phyloP scores from a whole-genome alignment of 92 coral and sea anemone genomes.

The Zoanthus sansibaricus region DNA sequence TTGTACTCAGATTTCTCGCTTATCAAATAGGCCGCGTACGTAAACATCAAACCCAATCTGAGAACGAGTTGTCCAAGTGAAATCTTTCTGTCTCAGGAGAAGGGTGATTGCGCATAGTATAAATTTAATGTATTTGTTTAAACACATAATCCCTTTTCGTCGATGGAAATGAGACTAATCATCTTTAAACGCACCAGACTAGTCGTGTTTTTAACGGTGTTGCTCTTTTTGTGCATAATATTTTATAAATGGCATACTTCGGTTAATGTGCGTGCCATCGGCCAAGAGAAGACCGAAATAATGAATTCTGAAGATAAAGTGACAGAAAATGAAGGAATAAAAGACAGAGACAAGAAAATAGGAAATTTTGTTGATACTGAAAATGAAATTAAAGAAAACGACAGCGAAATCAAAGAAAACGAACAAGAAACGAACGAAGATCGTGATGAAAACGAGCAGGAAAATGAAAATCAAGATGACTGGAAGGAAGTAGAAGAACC shows the following conservation, averaged over 20 bases:
- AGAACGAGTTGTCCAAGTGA: no score
- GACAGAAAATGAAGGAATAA: background rate
- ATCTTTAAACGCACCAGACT: constrained; percentile 32
- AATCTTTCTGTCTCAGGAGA: no score
- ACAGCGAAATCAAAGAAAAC: background rate
- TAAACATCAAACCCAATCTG: no score
- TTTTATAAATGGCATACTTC: constrained; percentile 14
- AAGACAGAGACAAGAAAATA: background rate
- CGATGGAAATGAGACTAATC: constrained; percentile 16
- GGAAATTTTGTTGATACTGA: background rate
- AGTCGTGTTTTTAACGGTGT: background rate
- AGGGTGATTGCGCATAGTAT: no score
- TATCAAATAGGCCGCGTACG: no score
- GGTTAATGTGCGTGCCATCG: background rate
- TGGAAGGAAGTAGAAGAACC: background rate
- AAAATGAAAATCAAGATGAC: background rate
- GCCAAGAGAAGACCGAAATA: background rate
- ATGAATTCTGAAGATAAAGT: background rate
- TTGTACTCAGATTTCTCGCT: no score
- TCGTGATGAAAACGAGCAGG: background rate
- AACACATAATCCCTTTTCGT: background rate
- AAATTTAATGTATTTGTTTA: no score
- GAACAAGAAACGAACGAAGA: background rate
- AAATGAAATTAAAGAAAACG: constrained; percentile 8
- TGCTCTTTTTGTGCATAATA: background rate